Evolutionary conservation across 2,888 invertebrate species (phyloP), one percentile per base, ranked within the genome.

Genomic region (Anthophora plumipes): DNA sequence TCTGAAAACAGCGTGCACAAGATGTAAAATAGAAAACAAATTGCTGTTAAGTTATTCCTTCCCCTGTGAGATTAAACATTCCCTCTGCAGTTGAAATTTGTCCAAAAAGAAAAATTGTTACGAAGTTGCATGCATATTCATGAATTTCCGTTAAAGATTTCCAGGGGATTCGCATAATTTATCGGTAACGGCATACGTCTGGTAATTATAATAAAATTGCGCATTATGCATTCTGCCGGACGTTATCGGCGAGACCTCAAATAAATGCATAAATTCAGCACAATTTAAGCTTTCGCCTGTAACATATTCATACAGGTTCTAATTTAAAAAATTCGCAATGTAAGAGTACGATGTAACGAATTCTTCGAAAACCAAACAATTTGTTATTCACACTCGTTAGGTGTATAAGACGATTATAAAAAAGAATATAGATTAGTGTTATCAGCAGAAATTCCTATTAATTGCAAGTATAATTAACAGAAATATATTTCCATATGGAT

Each of bases 121-220:
- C 14, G 8, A 7, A n/a, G 37, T 20, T 12, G 9, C 3, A 7
- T 12, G 12, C 12, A n/a, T 39, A 39, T 59, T 17, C 39, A 20
- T 20, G 37, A 8, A 59, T 59, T 59, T 59, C 39, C 20, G 39
- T 20, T 39, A 39, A 59, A 59, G 59, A 31, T 31, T 25, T 14
- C 54, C 54, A 17, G 25, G 31, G 11, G 31, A 9, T 57, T 6
- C n/a, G 17, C 57, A n/a, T 25, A 37, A 57, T 20, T 59, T 20
- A 39, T 59, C 12, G 39, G 39, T 0, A 59, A 39, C 1, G 20
- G 59, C 39, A 12, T 12, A 14, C 12, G 20, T 39, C 37, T 39
- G n/a, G 12, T 20, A 59, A 59, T 59, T 39, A 59, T 20, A 59
- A 59, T 59, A n/a, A 59, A 59, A 59, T 20, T 59, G 39, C 39